These are phyloP conservation scores for Malthinus flaveolus DNA, from an alignment of 2,888 invertebrate species.

Conservation along the genomic window DNA sequence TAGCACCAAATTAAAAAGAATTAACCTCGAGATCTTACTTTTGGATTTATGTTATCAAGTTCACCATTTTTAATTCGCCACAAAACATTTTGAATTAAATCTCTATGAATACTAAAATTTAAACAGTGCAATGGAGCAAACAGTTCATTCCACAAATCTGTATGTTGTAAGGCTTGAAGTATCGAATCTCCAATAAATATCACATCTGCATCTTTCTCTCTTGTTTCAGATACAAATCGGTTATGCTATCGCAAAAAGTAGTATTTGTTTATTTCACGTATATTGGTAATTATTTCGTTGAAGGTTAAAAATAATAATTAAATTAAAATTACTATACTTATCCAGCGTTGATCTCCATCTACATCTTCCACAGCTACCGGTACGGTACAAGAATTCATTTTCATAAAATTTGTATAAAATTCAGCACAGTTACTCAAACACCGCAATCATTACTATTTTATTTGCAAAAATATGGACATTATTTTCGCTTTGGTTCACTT, in stretches of 20 bases:
- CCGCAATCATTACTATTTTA: too few relatives aligned
- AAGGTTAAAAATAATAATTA: conserved; percentile 8
- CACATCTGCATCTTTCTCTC: conserved; percentile 90
- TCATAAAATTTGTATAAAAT: too few relatives aligned
- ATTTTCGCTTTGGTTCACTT: too few relatives aligned
- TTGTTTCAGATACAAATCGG: conserved; percentile 80
- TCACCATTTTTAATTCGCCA: conserved; percentile 92
- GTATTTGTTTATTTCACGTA: conserved; percentile 15
- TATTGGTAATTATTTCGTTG: conserved; percentile 15
- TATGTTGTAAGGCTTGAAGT: conserved; percentile 78
- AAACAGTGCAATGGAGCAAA: conserved; percentile 91
- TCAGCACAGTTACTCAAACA: too few relatives aligned
- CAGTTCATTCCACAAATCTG: conserved; percentile 86
- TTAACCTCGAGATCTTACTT: conserved; percentile 59
- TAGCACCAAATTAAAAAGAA: conserved; percentile 6
- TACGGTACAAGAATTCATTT: conserved; percentile 74
- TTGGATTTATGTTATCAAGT: conserved; percentile 85
- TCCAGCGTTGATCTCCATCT: conserved; percentile 86
- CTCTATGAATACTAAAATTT: conserved; percentile 88
- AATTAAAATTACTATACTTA: conserved; percentile 66
- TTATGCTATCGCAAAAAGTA: conserved; percentile 67
- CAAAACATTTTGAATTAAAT: conserved; percentile 84
- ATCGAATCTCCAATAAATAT: conserved; percentile 90
- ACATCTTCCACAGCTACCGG: conserved; percentile 74
- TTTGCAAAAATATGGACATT: too few relatives aligned